Conservation (phyloP, 1,140 invertebrate species). For the Plodia interpunctella region DNA sequence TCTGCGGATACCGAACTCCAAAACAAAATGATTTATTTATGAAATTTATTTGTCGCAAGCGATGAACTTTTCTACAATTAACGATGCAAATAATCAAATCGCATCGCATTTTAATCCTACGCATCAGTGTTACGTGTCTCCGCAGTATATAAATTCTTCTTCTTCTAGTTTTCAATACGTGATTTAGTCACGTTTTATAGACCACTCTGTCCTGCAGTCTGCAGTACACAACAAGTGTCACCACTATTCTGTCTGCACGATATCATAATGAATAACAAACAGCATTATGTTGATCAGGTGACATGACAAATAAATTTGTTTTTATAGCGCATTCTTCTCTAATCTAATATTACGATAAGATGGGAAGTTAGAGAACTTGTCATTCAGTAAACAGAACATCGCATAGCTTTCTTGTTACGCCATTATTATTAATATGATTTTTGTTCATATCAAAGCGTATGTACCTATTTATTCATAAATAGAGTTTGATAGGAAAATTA, state of each 20-base stretch:
- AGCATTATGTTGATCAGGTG: constrained; percentile 61
- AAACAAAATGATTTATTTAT: background rate
- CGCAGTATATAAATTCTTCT: constrained; percentile 25
- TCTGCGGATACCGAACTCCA: constrained; percentile 7
- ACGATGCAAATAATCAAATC: too few relatives aligned
- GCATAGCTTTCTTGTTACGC: constrained; percentile 51
- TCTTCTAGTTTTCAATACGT: constrained; percentile 49
- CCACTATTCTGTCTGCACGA: constrained; percentile 31
- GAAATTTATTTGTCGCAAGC: background rate
- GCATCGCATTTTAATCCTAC: constrained; percentile 11
- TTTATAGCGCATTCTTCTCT: constrained; percentile 60
- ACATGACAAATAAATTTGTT: constrained; percentile 64
- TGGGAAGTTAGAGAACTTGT: background rate
- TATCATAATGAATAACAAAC: constrained; percentile 40
- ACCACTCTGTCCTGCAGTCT: constrained; percentile 1
- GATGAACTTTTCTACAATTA: too few relatives aligned
- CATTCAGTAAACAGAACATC: background rate
- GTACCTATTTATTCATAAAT: too few relatives aligned
- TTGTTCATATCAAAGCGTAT: too few relatives aligned
- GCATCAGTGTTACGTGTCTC: constrained; percentile 16
- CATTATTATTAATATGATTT: background rate
- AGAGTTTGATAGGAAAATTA: too few relatives aligned
- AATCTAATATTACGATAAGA: constrained; percentile 42
- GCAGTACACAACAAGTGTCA: constrained; percentile 34
- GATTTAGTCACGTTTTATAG: constrained; percentile 45